Base-by-base conservation (phyloP, 2,113 vertebrate species). In the Oxyura jamaicensis region DNA sequence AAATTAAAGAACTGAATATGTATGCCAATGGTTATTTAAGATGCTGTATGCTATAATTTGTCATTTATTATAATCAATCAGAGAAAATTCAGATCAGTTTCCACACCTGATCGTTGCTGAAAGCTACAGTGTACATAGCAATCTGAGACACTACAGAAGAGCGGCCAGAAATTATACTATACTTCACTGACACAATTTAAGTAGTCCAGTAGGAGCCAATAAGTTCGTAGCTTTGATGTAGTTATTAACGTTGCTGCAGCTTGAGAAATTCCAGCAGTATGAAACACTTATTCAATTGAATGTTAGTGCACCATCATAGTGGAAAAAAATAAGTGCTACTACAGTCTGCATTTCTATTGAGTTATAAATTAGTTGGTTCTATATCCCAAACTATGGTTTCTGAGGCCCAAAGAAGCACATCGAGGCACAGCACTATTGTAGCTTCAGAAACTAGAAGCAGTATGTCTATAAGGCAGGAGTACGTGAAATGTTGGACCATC, bases 1-100 rank as follows among this genome's bases (percentile, higher is more conserved):
- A 77, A 94, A 88, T 78, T 81, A 63, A 88, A 86, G 48, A 91
- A 85, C 13, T 85, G 78, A 94, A 63, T 90, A 86, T 67, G 60
- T 71, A 90, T 62, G 21, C 62, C 79, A 90, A 31, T 58, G 79
- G 82, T 53, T 91, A 80, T 71, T 88, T 94, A 80, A 71, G 42
- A 67, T 31, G 23, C 2, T 56, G 0, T 53, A 44, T 62, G 41
- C 55, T 82, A 5, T 56, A 80, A 85, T 93, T 95, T 90, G 28
- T 25, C 65, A 46, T 75, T 81, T 52, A 90, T 71, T 88, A 59
- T 52, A 74, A 86, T 83, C 55, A 95, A 15, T 72, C 66, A 46
- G 25, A 74, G 15, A 93, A 85, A 88, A 74, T 35, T 94, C 42
- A 66, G 50, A 80, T 22, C 36, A 12, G 22, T 75, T 88, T 80